phyloP scores from a whole-genome alignment of 2,113 vertebrate genomes.

The Platanista minor region DNA sequence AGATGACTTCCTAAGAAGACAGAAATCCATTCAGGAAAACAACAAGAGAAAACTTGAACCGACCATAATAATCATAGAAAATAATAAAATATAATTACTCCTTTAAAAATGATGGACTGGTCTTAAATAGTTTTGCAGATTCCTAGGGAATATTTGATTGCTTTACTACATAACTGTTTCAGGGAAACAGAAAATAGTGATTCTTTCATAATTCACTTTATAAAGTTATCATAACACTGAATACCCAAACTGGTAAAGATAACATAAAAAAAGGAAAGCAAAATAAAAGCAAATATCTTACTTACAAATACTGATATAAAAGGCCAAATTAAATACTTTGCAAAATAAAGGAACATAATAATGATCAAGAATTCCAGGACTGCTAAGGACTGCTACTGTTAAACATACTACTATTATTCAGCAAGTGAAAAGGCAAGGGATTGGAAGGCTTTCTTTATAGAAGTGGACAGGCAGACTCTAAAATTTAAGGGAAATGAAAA shows the following conservation, averaged over 20 bases:
- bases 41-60: not conserved
- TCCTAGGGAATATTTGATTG: not conserved
- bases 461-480: not conserved
- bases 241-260: not conserved
- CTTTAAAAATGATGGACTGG: not conserved
- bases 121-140: not conserved
- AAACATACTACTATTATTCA: not conserved
- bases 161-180: not conserved
- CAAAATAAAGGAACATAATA: not conserved
- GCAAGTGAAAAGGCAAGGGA: not conserved
- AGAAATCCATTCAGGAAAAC: slow-evolving; percentile 10
- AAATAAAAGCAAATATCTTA: slow-evolving; percentile 2
- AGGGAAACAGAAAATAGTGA: not conserved
- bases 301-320: not conserved
- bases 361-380: not conserved
- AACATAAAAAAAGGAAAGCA: not conserved
- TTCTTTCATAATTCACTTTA: slow-evolving; percentile 3
- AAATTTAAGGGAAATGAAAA: not conserved
- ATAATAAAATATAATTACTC: not conserved
- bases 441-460: not conserved
- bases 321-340: not conserved
- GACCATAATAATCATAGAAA: not conserved
- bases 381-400: not conserved
- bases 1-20: not conserved
- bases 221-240: not conserved